Percentiles rank a stretch among this genome's conserved stretches.
These are phyloP conservation scores for Mastacembelus armatus DNA, from an alignment of 2,797 vertebrate species.

Conservation along the genomic window DNA sequence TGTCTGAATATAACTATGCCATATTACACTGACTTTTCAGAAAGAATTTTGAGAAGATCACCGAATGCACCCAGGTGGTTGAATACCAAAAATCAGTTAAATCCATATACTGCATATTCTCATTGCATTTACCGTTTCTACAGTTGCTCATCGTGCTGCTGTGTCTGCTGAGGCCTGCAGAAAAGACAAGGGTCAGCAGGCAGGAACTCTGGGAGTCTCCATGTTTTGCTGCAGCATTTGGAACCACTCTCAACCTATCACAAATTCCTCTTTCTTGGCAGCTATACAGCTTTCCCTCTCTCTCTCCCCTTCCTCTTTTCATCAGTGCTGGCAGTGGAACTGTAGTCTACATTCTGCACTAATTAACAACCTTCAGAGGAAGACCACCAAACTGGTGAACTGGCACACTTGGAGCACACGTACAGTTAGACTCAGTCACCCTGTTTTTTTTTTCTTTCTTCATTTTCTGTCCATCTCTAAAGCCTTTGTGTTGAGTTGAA, in stretches of 20 bases:
- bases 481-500: conserved; percentile 13
- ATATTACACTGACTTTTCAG: not conserved
- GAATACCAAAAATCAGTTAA: conserved; percentile 2
- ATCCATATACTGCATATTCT: not conserved
- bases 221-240: conserved; percentile 84
- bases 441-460: conserved; percentile 38
- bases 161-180: conserved; percentile 41
- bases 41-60: not conserved
- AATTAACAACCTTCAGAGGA: conserved; percentile 92
- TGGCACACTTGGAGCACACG: conserved; percentile 86
- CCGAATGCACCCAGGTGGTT: too few species aligned
- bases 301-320: conserved; percentile 78
- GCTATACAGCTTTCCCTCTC: conserved; percentile 79
- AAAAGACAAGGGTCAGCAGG: conserved; percentile 72
- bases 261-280: conserved; percentile 90
- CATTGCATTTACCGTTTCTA: not conserved
- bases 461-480: conserved; percentile 29
- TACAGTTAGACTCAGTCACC: conserved; percentile 57
- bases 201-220: conserved; percentile 82
- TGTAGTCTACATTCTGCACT: conserved; percentile 91
- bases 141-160: conserved; percentile 21
- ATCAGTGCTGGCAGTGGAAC: conserved; percentile 89
- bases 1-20: not conserved
- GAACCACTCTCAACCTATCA: conserved; percentile 89
- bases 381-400: conserved; percentile 90